Percentiles rank a stretch among this genome's conserved stretches.
phyloP scores from a whole-genome alignment of 2,113 vertebrate genomes.

The Mesocricetus auratus region DNA sequence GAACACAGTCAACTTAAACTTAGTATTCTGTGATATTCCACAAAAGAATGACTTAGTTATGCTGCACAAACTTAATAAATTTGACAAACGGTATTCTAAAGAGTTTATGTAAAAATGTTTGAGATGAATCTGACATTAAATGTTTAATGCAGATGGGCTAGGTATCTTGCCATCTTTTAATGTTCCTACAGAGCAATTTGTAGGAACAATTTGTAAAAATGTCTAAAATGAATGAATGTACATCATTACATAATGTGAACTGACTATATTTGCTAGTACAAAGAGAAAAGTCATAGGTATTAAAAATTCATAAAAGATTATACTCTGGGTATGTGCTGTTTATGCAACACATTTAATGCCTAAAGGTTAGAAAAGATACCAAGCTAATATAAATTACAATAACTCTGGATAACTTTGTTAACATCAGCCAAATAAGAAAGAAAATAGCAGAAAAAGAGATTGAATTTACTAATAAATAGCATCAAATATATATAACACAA shows the following conservation, averaged over 20 bases:
- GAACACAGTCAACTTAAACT: slow-evolving; percentile 12
- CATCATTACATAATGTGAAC: background rate
- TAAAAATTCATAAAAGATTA: slow-evolving; percentile 17
- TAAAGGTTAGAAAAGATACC: background rate
- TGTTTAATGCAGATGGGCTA: background rate
- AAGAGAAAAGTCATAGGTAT: background rate
- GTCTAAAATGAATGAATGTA: slow-evolving; percentile 15
- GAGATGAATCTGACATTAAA: background rate
- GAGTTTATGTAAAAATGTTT: background rate
- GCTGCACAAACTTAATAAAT: background rate
- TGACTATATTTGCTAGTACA: slow-evolving; percentile 26
- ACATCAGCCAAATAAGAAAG: background rate
- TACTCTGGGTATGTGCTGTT: background rate
- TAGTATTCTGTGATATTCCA: background rate
- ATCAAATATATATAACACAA: background rate
- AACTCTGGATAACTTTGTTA: background rate
- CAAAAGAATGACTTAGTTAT: background rate
- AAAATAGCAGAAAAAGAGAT: background rate
- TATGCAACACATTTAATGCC: background rate
- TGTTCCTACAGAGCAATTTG: background rate
- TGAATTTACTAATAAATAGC: background rate
- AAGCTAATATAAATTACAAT: background rate
- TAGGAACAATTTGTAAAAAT: too few species aligned
- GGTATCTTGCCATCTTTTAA: background rate
- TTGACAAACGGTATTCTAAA: slow-evolving; percentile 36